Evolutionary conservation across 1,140 invertebrate genomes (phyloP).

Genomic region (Metopolophium dirhodum): DNA sequence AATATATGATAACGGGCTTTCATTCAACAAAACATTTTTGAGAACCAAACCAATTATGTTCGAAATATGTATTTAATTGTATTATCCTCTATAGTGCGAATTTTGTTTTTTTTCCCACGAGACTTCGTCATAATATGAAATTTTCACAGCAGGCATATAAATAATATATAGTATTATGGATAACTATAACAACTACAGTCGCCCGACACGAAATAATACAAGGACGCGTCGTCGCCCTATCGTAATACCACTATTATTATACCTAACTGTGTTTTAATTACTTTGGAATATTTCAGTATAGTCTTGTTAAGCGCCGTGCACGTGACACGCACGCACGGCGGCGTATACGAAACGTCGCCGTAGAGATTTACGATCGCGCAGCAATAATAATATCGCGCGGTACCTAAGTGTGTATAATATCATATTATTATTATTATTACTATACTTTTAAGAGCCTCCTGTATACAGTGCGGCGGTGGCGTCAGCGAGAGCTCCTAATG

Average conservation of each 20-base stretch:
- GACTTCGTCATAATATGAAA: too few relatives aligned
- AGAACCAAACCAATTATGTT: too few relatives aligned
- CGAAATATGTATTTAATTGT: too few relatives aligned
- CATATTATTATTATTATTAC: not conserved
- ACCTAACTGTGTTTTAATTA: not conserved
- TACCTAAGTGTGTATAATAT: not conserved
- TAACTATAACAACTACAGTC: too few relatives aligned
- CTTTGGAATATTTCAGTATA: not conserved
- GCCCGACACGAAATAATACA: not conserved
- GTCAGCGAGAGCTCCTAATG: not conserved
- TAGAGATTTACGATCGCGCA: not conserved
- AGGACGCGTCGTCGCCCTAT: not conserved
- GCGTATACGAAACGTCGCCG: not conserved
- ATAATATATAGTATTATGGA: too few relatives aligned
- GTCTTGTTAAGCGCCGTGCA: not conserved
- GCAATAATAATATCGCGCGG: not conserved
- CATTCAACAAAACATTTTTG: too few relatives aligned
- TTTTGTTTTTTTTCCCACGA: too few relatives aligned
- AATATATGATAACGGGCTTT: too few relatives aligned
- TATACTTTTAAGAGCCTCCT: not conserved
- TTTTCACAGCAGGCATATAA: too few relatives aligned
- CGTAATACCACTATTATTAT: not conserved
- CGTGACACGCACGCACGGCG: not conserved
- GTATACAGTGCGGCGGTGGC: not conserved
- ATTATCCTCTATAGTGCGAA: too few relatives aligned